A percentile compares a stretch with the other conserved stretches of the same genome.
Conservation (phyloP, 1,140 invertebrate genomes). For the Notospermus geniculatus region DNA sequence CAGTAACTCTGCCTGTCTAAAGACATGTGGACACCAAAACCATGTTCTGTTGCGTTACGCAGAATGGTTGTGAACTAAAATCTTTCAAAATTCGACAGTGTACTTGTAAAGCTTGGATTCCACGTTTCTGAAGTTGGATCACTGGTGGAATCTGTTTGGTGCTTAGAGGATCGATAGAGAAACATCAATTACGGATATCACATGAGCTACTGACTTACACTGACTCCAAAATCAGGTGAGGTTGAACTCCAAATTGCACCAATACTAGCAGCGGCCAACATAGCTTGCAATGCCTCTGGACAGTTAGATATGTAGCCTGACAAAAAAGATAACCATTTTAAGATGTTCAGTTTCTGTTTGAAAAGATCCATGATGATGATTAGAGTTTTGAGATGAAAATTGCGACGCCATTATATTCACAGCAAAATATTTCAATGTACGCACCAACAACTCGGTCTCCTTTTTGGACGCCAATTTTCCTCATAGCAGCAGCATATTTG, state of each 20-base stretch:
- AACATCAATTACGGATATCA: neutral
- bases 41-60: no score
- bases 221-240: conserved; percentile 63
- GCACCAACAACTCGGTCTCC: conserved; percentile 59
- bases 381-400: no score
- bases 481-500: conserved; percentile 53
- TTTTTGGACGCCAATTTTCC: conserved; percentile 46
- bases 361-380: no score
- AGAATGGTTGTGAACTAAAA: neutral
- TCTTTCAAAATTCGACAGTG: no score
- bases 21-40: no score
- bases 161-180: no score
- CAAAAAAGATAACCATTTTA: conserved; percentile 12
- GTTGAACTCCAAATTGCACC: conserved; percentile 63
- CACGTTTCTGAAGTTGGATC: no score
- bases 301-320: conserved; percentile 59
- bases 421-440: conserved; percentile 15
- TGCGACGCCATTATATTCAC: no score
- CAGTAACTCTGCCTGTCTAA: no score
- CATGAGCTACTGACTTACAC: conserved; percentile 36
- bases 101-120: no score
- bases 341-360: neutral
- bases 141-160: no score
- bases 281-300: conserved; percentile 58
- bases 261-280: conserved; percentile 60